Base-by-base conservation (phyloP, 2,113 vertebrate genomes). In the Tychaedon coryphoeus region DNA sequence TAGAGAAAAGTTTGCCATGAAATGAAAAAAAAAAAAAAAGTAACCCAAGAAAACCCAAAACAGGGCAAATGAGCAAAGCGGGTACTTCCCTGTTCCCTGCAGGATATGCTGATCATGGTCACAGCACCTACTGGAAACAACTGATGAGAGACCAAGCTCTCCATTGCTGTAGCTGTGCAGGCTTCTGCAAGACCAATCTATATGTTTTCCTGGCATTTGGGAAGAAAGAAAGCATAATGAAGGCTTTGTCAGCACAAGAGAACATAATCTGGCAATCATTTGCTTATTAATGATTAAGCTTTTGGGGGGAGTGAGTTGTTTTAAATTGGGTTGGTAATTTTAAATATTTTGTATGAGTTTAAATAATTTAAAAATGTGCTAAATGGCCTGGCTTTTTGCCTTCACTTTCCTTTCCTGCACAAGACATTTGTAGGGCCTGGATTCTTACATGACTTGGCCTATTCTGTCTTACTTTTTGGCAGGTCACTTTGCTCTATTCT, bases 401-500 rank as follows among this genome's bases (percentile, higher is more conserved):
- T 92, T 83, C 31, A 8, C 36, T 94, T 83, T 94, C 67, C 56
- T 70, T 79, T 80, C 60, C 82, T 47, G n/a, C 57, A 88, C 40
- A 92, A 86, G 71, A 58, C 43, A 74, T 88, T 80, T 74, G 69
- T 38, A 77, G 48, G 51, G 54, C 31, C 82, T 80, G 60, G 69
- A 74, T 95, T 88, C 90, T 92, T 93, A 82, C 56, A 94, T 45
- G 75, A 77, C 40, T 96, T 94, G 88, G 85, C 82, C 92, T 92
- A 76, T 74, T 67, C 60, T 36, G 25, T 75, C 57, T 92, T 77
- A 94, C 75, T 86, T 96, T 91, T 93, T 96, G 93, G 90, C 94
- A 93, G 93, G 95, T 95, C 90, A 95, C 19, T 96, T 93, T 77
- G 34, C 71, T 93, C 79, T 88, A 71, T 94, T 96, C 94, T 96